Evolutionary conservation across 1,140 invertebrate genomes (phyloP).

Genomic region (Gyrodactylus bullatarudis): DNA sequence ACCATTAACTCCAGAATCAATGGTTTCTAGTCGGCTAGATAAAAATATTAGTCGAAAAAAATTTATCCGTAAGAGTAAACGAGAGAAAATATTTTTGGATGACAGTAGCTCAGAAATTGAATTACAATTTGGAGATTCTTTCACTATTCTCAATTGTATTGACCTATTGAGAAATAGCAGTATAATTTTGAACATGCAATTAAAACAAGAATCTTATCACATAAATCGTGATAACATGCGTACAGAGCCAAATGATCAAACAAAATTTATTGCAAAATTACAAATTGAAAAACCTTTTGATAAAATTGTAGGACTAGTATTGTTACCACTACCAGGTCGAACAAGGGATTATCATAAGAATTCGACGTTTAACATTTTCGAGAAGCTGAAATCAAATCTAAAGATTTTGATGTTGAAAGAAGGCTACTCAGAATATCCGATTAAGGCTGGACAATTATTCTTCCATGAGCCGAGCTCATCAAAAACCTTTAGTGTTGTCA

Average conservation of each 20-base stretch:
- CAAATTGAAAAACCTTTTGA: not conserved
- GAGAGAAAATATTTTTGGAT: too few relatives aligned
- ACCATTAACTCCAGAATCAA: too few relatives aligned
- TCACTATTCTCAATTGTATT: not conserved
- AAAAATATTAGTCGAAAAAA: too few relatives aligned
- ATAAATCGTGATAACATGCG: too few relatives aligned
- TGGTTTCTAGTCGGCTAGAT: too few relatives aligned
- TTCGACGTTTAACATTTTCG: not conserved
- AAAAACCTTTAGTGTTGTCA: not conserved
- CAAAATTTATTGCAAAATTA: not conserved
- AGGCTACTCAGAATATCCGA: not conserved
- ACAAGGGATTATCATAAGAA: not conserved
- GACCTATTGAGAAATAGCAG: too few relatives aligned
- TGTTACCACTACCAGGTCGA: not conserved
- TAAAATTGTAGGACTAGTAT: not conserved
- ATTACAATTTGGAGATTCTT: not conserved
- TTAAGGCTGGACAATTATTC: not conserved
- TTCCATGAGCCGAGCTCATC: not conserved
- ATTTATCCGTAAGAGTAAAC: too few relatives aligned
- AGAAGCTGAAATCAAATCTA: not conserved
- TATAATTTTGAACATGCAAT: too few relatives aligned
- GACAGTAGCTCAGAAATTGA: too few relatives aligned
- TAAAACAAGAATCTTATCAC: too few relatives aligned
- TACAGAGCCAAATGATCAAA: not conserved
- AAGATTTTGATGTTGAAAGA: not conserved